Evolutionary conservation across 2,888 invertebrate genomes (phyloP), one percentile per base, ranked within the genome.

Genomic region (Resseliella maxima): DNA sequence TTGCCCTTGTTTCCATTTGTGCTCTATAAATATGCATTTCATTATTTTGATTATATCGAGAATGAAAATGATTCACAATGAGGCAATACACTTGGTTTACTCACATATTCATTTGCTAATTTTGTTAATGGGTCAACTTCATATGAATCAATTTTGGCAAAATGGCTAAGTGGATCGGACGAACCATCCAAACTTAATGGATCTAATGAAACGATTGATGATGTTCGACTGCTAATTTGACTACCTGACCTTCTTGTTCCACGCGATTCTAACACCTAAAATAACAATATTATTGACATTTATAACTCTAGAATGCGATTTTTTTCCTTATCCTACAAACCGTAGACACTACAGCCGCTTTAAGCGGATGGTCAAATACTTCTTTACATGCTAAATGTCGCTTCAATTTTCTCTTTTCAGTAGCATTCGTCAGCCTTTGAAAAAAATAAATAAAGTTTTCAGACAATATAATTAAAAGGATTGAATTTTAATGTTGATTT

Each of bases 161-260:
- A 94, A 89, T 94, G 94, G 31, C 94, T 94, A 38, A 96, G 90
- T 0, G 96, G 96, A 91, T 96, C 96, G 0, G 93, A n/a, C n/a
- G n/a, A 92, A 41, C 95, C 95, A 89, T 95, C 95, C 3, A 96
- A 90, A 86, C 92, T 90, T 21, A 94, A 88, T 5, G 93, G 93
- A 89, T 94, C 93, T 10, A 89, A 89, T 46, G 93, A 90, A 59
- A 92, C 90, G 5, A 92, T 93, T 0, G 93, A 93, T 0, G 93
- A 92, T 59, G 92, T 92, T 5, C 93, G 92, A 88, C 93, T 93
- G 41, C 90, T 91, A 2, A 90, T 89, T 87, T 91, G 91, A 46
- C 91, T 90, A 87, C 92, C 91, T 85, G 92, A 89, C 88, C 92
- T 91, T 24, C 92, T 91, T 21, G 92, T 92, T 87, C 90, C 90